Evolutionary conservation across 1,140 invertebrate genomes (phyloP).

Genomic region (Schmidtea mediterranea): DNA sequence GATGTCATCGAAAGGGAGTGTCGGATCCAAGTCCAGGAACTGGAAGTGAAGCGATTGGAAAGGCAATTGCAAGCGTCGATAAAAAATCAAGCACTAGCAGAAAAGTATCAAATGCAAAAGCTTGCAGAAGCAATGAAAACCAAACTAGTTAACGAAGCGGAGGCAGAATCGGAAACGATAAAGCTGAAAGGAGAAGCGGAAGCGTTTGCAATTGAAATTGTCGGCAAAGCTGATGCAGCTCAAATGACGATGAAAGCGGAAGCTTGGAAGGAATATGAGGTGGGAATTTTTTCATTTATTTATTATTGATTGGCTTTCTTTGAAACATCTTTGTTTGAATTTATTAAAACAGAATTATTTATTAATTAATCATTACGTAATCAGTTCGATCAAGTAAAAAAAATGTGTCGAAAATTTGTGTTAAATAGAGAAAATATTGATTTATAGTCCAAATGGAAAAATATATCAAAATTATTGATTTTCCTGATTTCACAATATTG

Average conservation of each 20-base stretch:
- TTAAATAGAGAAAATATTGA: no score
- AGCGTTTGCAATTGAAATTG: conserved; percentile 7
- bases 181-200: conserved; percentile 7
- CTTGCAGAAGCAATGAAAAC: conserved; percentile 55
- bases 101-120: conserved; percentile 69
- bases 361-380: no score
- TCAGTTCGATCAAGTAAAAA: no score
- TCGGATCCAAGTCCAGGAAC: conserved; percentile 10
- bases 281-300: not conserved
- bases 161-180: conserved; percentile 54
- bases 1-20: not conserved
- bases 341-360: no score
- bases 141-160: conserved; percentile 48
- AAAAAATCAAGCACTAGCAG: conserved; percentile 63
- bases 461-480: no score
- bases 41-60: conserved; percentile 49
- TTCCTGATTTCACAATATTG: no score
- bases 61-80: conserved; percentile 60
- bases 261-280: conserved; percentile 9
- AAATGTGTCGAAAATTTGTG: no score
- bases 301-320: no score
- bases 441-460: no score
- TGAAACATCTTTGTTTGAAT: no score
- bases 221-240: conserved; percentile 6
- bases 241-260: conserved; percentile 8